Evolutionary conservation across 2,113 vertebrate genomes (phyloP).

Genomic region (Apeltes quadracus): DNA sequence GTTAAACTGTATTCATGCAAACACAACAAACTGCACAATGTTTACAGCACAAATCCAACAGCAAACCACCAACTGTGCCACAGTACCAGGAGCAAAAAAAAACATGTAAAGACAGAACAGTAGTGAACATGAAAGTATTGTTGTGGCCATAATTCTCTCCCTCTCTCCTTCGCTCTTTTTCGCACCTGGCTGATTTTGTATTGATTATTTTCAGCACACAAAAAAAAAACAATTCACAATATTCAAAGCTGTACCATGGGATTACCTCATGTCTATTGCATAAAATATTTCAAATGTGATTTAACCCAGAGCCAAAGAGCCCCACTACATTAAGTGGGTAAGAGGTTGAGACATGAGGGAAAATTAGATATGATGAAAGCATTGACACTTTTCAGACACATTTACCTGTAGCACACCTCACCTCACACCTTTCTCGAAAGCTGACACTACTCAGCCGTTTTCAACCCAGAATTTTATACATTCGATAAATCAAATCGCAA

Average conservation of each 20-base stretch:
- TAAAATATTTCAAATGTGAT: slow-evolving; percentile 23
- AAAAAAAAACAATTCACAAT: background rate
- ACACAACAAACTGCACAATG: slow-evolving; percentile 40
- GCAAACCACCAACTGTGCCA: slow-evolving; percentile 41
- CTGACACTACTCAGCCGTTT: background rate
- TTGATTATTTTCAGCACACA: slow-evolving; percentile 41
- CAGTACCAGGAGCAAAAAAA: slow-evolving; percentile 38
- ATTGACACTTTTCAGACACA: background rate
- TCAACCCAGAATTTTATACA: background rate
- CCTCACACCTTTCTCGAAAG: background rate
- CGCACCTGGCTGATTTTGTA: slow-evolving; percentile 83
- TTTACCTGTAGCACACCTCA: background rate
- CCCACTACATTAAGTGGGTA: background rate
- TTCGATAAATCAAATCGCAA: background rate
- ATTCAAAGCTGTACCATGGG: background rate
- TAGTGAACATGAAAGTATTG: slow-evolving; percentile 69
- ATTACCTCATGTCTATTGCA: slow-evolving; percentile 7
- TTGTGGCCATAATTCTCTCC: slow-evolving; percentile 59
- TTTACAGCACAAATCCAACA: slow-evolving; percentile 46
- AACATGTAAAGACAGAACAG: slow-evolving; percentile 67
- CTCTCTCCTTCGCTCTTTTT: slow-evolving; percentile 65
- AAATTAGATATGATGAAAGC: background rate
- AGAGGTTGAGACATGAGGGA: background rate
- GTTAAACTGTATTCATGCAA: slow-evolving; percentile 65
- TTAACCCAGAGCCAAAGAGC: background rate